These are phyloP conservation scores for Rhagonycha lutea DNA, from an alignment of 2,888 invertebrate species.

Conservation along the genomic window DNA sequence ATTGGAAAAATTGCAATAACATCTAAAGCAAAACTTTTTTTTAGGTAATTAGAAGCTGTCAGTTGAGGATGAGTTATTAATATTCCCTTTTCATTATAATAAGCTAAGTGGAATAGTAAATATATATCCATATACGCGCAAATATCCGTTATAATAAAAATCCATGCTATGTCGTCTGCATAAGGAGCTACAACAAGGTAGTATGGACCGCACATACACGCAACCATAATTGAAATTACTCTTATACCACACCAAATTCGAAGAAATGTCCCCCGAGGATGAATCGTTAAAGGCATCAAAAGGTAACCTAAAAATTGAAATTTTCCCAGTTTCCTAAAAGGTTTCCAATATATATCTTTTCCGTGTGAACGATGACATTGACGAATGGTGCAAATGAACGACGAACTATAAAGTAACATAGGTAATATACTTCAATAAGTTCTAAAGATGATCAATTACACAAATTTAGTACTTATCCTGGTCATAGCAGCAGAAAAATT, in stretches of 20 bases:
- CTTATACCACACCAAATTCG: constrained; percentile 56
- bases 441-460: not conserved
- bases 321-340: constrained; percentile 26
- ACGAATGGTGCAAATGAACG: constrained; percentile 44
- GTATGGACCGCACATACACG: constrained; percentile 54
- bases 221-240: constrained; percentile 51
- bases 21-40: constrained; percentile 54
- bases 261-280: constrained; percentile 58
- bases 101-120: constrained; percentile 58
- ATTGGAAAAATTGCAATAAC: constrained; percentile 55
- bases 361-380: constrained; percentile 54
- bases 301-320: constrained; percentile 53
- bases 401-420: constrained; percentile 44
- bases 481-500: not conserved
- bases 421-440: not conserved
- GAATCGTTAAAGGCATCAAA: constrained; percentile 55
- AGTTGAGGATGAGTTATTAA: constrained; percentile 57
- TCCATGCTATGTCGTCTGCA: constrained; percentile 44
- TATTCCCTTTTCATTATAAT: constrained; percentile 56
- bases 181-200: constrained; percentile 54
- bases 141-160: constrained; percentile 39
- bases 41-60: constrained; percentile 55
- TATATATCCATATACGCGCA: constrained; percentile 52
- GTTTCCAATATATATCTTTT: constrained; percentile 49
- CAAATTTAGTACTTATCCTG: not conserved